Conservation (phyloP, 2,888 invertebrate genomes). For the Ernsta delagoae region DNA sequence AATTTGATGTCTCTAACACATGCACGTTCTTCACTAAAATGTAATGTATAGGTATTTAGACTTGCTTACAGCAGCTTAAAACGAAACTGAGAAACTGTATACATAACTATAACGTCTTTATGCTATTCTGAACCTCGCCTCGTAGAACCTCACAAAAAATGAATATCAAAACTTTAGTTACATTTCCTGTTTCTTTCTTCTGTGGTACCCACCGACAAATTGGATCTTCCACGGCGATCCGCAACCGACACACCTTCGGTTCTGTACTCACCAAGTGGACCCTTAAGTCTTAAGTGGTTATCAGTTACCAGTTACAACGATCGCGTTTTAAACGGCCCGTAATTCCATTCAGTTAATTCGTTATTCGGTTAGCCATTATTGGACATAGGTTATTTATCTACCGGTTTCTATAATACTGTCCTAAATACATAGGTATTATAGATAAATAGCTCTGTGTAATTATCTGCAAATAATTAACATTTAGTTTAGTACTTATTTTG, state of each 20-base stretch:
- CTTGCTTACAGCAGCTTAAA: too few species aligned
- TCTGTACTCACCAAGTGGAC: constrained; percentile 54
- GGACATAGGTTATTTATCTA: constrained; percentile 38
- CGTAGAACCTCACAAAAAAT: too few species aligned
- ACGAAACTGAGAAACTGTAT: too few species aligned
- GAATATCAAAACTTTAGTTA: too few species aligned
- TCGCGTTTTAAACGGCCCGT: constrained; percentile 73
- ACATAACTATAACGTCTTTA: too few species aligned
- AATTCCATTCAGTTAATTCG: constrained; percentile 54
- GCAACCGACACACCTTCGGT: constrained; percentile 58
- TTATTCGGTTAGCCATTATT: constrained; percentile 44
- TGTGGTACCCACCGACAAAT: constrained; percentile 69
- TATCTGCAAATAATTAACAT: too few species aligned
- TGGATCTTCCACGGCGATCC: constrained; percentile 65
- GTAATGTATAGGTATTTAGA: too few species aligned
- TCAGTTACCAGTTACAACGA: constrained; percentile 77
- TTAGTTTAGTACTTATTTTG: too few species aligned
- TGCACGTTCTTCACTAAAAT: too few species aligned
- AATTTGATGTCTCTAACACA: too few species aligned
- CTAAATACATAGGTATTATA: neutral
- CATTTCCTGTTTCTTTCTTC: neutral
- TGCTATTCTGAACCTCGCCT: too few species aligned
- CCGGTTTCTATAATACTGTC: neutral
- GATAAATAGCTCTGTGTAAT: too few species aligned
- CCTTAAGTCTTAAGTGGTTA: constrained; percentile 67